phyloP scores from a whole-genome alignment of 2,797 vertebrate genomes.

The Chelon auratus region DNA sequence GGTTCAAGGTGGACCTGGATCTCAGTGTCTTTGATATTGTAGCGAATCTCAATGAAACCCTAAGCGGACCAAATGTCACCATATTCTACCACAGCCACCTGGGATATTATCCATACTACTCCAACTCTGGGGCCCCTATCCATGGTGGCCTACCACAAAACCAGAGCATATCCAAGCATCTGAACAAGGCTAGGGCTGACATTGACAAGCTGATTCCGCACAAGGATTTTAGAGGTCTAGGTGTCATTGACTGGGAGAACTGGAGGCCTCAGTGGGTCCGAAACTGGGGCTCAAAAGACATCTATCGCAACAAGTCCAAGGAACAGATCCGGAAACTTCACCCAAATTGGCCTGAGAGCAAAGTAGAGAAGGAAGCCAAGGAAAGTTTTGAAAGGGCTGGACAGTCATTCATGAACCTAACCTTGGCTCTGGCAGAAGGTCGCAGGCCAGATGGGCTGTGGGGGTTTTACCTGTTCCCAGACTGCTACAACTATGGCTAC shows the following conservation, averaged over 20 bases:
- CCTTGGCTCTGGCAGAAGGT: slow-evolving; percentile 85
- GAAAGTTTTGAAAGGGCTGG: slow-evolving; percentile 90
- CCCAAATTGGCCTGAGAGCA: slow-evolving; percentile 88
- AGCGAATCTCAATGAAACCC: slow-evolving; percentile 88
- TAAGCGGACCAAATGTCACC: slow-evolving; percentile 89
- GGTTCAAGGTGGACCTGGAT: slow-evolving; percentile 91
- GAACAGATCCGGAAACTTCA: slow-evolving; percentile 86
- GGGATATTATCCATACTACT: slow-evolving; percentile 91
- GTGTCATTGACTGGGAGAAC: slow-evolving; percentile 93
- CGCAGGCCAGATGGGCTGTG: slow-evolving; percentile 88
- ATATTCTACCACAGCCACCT: slow-evolving; percentile 93
- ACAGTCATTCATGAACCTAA: slow-evolving; percentile 88
- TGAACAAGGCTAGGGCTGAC: slow-evolving; percentile 88
- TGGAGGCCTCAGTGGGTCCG: slow-evolving; percentile 94
- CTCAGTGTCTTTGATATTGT: slow-evolving; percentile 90
- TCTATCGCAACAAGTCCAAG: slow-evolving; percentile 90
- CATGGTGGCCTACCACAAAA: slow-evolving; percentile 93
- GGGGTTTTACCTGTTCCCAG: slow-evolving; percentile 94
- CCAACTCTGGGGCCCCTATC: slow-evolving; percentile 81
- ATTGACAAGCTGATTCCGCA: slow-evolving; percentile 86
- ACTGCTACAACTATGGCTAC: slow-evolving; percentile 95
- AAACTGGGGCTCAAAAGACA: slow-evolving; percentile 91
- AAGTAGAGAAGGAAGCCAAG: slow-evolving; percentile 87
- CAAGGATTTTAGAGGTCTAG: slow-evolving; percentile 90
- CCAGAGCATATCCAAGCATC: slow-evolving; percentile 88